Percentiles rank a stretch among this genome's conserved stretches.
phyloP scores from a whole-genome alignment of 2,888 invertebrate species.

The Troides aeacus region DNA sequence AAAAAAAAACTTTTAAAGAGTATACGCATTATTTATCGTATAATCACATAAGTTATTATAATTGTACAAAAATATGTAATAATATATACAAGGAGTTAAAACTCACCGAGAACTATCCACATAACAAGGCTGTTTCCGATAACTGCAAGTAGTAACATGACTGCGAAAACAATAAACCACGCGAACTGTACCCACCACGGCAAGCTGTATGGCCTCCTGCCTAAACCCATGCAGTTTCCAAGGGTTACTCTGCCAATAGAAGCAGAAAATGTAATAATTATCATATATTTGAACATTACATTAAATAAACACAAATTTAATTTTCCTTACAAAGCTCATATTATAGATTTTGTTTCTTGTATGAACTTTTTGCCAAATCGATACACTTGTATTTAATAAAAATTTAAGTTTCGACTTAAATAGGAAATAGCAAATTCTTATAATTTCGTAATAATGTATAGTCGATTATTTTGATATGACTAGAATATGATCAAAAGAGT shows the following conservation, averaged over 20 bases:
- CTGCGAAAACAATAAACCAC: constrained; percentile 86
- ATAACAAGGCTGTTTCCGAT: constrained; percentile 93
- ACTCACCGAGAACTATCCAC: constrained; percentile 92
- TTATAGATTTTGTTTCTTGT: too few species aligned
- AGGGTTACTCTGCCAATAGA: constrained; percentile 73
- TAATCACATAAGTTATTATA: too few species aligned
- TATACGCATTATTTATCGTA: not conserved
- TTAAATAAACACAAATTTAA: not conserved
- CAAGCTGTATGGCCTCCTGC: constrained; percentile 79
- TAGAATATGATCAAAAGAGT: too few species aligned
- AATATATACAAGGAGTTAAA: not conserved
- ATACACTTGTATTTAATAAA: too few species aligned
- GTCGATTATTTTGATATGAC: too few species aligned
- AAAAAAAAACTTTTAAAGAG: constrained; percentile 22
- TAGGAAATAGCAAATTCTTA: too few species aligned
- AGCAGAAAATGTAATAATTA: not conserved
- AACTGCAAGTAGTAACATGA: constrained; percentile 88
- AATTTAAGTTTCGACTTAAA: too few species aligned
- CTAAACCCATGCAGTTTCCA: constrained; percentile 81
- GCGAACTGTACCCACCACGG: constrained; percentile 84
- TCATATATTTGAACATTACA: not conserved
- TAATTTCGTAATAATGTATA: too few species aligned
- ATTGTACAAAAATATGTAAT: not conserved
- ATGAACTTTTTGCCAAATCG: not conserved
- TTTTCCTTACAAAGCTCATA: not conserved